These are phyloP conservation scores for Mizuhopecten yessoensis DNA, from an alignment of 1,140 invertebrate species.

Conservation along the genomic window DNA sequence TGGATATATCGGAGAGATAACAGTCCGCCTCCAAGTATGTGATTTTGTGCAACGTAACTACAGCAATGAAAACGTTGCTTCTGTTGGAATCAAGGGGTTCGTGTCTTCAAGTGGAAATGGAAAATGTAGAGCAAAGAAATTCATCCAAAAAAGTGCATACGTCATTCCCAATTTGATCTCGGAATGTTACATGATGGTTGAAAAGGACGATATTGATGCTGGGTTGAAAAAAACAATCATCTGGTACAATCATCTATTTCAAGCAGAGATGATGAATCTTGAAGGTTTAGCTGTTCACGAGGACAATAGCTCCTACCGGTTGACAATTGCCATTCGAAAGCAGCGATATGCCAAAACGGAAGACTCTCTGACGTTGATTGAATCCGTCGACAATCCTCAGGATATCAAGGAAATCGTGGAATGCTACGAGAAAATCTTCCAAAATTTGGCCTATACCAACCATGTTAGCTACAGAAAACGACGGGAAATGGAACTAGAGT, in stretches of 20 bases:
- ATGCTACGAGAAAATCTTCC: conserved; percentile 64
- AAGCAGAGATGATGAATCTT: conserved; percentile 44
- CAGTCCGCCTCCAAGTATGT: conserved; percentile 62
- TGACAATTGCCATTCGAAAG: conserved; percentile 63
- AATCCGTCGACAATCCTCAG: conserved; percentile 48
- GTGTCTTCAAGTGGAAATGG: conserved; percentile 42
- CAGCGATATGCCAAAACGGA: conserved; percentile 48
- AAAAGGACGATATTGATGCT: conserved; percentile 50
- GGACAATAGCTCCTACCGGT: conserved; percentile 43
- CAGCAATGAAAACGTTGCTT: conserved; percentile 12
- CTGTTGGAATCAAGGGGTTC: conserved; percentile 47
- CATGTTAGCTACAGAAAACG: conserved; percentile 47
- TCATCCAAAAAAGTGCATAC: conserved; percentile 56
- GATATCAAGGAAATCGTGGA: conserved; percentile 58
- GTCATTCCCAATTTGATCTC: conserved; percentile 59
- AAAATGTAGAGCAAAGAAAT: conserved; percentile 40
- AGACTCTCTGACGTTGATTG: conserved; percentile 52
- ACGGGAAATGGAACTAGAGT: conserved; percentile 59
- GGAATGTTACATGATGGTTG: conserved; percentile 60
- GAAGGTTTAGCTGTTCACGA: conserved; percentile 41
- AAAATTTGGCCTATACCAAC: conserved; percentile 36
- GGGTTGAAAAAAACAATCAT: conserved; percentile 47
- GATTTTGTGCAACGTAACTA: conserved; percentile 60
- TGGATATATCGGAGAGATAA: conserved; percentile 64
- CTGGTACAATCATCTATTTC: conserved; percentile 63